Percentiles rank a stretch among this genome's conserved stretches.
These are phyloP conservation scores for Linhomoeus sp. DNA, from an alignment of 2,888 invertebrate genomes.

Conservation along the genomic window DNA sequence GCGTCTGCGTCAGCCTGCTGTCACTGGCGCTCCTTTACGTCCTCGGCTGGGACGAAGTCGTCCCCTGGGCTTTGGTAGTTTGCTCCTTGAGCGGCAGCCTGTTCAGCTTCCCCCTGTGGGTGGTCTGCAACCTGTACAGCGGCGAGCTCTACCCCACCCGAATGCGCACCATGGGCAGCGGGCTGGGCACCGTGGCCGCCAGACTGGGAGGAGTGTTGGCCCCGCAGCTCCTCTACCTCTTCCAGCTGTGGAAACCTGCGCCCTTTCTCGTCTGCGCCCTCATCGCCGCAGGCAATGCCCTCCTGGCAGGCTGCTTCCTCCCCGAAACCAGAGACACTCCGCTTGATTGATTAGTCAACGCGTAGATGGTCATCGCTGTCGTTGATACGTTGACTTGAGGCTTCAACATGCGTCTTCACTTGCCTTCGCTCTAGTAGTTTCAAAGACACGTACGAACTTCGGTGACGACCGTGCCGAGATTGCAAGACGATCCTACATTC, in stretches of 20 bases:
- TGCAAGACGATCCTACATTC: too few species aligned
- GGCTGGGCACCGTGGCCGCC: neutral
- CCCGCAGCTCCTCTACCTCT: neutral
- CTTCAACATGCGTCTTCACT: too few species aligned
- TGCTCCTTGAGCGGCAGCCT: neutral
- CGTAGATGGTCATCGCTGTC: too few species aligned
- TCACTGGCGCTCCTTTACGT: neutral
- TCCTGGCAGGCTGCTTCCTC: neutral
- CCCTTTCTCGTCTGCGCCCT: neutral
- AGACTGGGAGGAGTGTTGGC: neutral
- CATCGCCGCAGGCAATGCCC: neutral
- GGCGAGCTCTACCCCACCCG: slow-evolving; percentile 4
- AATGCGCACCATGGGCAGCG: slow-evolving; percentile 1
- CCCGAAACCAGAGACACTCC: neutral
- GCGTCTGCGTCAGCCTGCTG: neutral
- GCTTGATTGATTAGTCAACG: too few species aligned
- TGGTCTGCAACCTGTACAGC: slow-evolving; percentile 1
- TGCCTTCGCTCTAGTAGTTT: too few species aligned
- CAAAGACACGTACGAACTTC: too few species aligned
- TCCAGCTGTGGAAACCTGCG: neutral
- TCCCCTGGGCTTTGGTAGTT: neutral
- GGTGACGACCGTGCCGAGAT: too few species aligned
- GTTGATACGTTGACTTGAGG: too few species aligned
- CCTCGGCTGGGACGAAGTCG: neutral
- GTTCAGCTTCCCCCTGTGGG: slow-evolving; percentile 2